These are phyloP conservation scores for Sepiola atlantica DNA, from an alignment of 2,888 invertebrate genomes.

Conservation along the genomic window DNA sequence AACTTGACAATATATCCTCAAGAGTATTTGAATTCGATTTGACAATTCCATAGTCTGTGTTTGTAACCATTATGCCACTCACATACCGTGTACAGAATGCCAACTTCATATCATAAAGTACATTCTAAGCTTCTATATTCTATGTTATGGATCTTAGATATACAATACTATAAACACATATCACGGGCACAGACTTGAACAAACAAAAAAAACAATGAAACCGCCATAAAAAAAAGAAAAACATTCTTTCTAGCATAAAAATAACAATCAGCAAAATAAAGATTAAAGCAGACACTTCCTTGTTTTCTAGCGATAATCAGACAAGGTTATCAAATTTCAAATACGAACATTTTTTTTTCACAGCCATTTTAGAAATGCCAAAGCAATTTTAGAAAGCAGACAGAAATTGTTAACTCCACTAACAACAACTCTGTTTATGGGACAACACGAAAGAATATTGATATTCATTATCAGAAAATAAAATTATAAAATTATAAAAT, in stretches of 20 bases:
- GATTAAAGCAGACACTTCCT: not conserved
- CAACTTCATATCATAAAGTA: not conserved
- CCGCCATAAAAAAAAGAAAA: not conserved
- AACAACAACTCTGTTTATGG: not conserved
- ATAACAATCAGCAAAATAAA: not conserved
- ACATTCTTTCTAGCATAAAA: not conserved
- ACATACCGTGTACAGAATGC: too few species aligned
- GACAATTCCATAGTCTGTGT: too few species aligned
- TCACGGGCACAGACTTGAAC: not conserved
- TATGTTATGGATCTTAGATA: too few species aligned
- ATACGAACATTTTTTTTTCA: not conserved
- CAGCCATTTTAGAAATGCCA: not conserved
- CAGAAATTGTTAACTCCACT: not conserved
- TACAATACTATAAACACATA: too few species aligned
- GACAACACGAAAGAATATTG: not conserved
- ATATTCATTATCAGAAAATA: not conserved
- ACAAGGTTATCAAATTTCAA: not conserved
- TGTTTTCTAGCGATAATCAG: not conserved
- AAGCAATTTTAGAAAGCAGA: constrained; percentile 2
- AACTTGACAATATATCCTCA: too few species aligned
- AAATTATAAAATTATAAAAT: not conserved
- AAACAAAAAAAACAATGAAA: not conserved
- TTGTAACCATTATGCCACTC: too few species aligned
- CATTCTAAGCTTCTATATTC: not conserved
- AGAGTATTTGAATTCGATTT: too few species aligned